A percentile compares a stretch with the other conserved stretches of the same genome.
phyloP scores from a whole-genome alignment of 1,140 invertebrate genomes.

The Thalassaphorura encarpata region DNA sequence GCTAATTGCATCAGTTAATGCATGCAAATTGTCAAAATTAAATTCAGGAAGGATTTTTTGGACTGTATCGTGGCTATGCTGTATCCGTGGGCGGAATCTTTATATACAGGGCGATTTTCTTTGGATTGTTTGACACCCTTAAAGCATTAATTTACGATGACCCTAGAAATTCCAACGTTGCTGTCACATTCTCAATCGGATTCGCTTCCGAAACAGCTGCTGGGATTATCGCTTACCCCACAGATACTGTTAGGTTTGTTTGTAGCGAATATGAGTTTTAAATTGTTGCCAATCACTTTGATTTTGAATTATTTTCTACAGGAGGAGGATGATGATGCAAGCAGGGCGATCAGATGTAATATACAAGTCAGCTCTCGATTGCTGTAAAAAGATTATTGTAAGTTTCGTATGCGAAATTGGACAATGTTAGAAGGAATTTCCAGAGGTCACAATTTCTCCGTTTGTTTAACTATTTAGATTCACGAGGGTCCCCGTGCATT shows the following conservation, averaged over 20 bases:
- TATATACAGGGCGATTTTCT: no score
- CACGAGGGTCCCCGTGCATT: constrained; percentile 55
- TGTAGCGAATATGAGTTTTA: not conserved
- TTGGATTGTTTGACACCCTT: constrained; percentile 85
- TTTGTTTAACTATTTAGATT: no score
- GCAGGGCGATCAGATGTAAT: constrained; percentile 57
- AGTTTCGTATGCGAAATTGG: no score
- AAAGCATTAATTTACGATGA: constrained; percentile 71
- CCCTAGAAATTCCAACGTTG: constrained; percentile 64
- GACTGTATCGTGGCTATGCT: no score
- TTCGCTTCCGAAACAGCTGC: constrained; percentile 61
- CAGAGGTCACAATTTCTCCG: no score
- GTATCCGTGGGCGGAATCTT: no score
- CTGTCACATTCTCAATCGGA: constrained; percentile 71
- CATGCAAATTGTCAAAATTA: no score
- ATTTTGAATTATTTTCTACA: not conserved
- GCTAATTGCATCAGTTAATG: constrained; percentile 37
- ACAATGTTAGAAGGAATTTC: no score
- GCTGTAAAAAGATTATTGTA: constrained; percentile 58
- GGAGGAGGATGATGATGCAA: constrained; percentile 86
- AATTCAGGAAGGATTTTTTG: no score
- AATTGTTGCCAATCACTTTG: not conserved
- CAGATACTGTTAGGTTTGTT: constrained; percentile 72
- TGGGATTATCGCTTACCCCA: constrained; percentile 75
- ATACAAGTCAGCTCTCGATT: constrained; percentile 61